Conservation (phyloP, 2,113 vertebrate genomes). For the Spea bombifrons region DNA sequence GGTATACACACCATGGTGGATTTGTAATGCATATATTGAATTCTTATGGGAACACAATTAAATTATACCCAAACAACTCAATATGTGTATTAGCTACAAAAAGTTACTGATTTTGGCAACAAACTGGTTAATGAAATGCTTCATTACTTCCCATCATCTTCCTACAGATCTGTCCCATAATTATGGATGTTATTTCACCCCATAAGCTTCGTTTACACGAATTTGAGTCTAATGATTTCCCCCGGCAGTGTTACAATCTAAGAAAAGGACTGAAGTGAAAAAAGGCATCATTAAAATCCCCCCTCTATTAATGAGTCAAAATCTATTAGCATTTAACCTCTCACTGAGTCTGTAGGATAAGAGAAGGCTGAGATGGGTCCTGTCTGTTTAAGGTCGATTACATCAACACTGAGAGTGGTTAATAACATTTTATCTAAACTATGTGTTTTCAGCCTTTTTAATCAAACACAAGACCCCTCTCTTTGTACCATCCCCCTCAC, state of each 20-base stretch:
- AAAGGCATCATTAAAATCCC: conserved; percentile 21
- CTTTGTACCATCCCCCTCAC: accelerated
- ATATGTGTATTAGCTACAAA: not conserved
- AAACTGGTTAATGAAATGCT: conserved; percentile 20
- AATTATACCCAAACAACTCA: too few species aligned
- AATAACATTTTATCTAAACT: not conserved
- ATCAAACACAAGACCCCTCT: not conserved
- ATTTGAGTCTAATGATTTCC: conserved; percentile 41
- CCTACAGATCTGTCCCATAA: conserved; percentile 16
- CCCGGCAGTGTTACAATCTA: conserved; percentile 25
- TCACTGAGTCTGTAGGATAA: not conserved
- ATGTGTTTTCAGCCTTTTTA: not conserved
- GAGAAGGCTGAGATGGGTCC: conserved; percentile 32
- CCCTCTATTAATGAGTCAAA: conserved; percentile 22
- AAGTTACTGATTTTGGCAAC: conserved; percentile 1
- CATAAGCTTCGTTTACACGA: conserved; percentile 37
- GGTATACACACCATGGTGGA: too few species aligned
- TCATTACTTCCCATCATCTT: conserved; percentile 36
- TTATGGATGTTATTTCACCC: conserved; percentile 24
- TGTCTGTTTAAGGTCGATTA: not conserved
- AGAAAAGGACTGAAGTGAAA: conserved; percentile 29
- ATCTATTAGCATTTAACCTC: conserved; percentile 25
- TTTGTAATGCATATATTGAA: too few species aligned
- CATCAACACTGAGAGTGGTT: not conserved
- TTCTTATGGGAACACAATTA: too few species aligned